Evolutionary conservation across 1,140 invertebrate genomes (phyloP).

Genomic region (Drosophila triauraria): DNA sequence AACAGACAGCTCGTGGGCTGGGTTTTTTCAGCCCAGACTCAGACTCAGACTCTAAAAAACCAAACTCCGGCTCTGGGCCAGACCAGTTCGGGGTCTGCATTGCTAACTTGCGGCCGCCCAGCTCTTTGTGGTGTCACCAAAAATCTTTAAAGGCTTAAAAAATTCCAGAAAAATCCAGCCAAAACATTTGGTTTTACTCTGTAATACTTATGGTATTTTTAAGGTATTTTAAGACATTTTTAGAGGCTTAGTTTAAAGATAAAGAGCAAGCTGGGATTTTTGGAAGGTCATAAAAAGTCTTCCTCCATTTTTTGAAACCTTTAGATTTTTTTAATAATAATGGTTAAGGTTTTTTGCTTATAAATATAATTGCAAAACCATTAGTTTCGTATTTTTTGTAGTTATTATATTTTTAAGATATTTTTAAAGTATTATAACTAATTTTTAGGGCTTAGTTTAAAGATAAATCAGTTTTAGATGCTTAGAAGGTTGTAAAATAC

Average conservation of each 20-base stretch:
- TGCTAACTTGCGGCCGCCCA: neutral
- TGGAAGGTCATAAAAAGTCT: too few relatives aligned
- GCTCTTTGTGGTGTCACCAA: slow-evolving; percentile 2
- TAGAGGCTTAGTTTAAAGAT: too few relatives aligned
- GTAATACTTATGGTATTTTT: neutral
- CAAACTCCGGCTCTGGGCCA: slow-evolving; percentile 12
- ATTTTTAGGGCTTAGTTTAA: too few relatives aligned
- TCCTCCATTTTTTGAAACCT: too few relatives aligned
- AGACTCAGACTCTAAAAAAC: neutral
- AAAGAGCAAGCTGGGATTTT: neutral
- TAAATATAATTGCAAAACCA: too few relatives aligned
- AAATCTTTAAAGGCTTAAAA: neutral
- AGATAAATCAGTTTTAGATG: too few relatives aligned
- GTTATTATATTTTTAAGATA: neutral
- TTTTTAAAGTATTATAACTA: neutral
- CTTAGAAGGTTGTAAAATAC: too few relatives aligned
- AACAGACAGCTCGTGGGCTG: slow-evolving; percentile 59
- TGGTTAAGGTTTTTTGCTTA: too few relatives aligned
- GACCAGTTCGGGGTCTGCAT: slow-evolving; percentile 50
- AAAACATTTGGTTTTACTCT: neutral
- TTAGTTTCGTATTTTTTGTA: neutral
- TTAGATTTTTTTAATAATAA: too few relatives aligned
- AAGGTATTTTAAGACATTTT: neutral
- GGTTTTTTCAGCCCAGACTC: slow-evolving; percentile 25
- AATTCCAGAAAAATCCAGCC: neutral